Evolutionary conservation across 2,113 vertebrate genomes (phyloP).

Genomic region (Osmerus eperlanus): DNA sequence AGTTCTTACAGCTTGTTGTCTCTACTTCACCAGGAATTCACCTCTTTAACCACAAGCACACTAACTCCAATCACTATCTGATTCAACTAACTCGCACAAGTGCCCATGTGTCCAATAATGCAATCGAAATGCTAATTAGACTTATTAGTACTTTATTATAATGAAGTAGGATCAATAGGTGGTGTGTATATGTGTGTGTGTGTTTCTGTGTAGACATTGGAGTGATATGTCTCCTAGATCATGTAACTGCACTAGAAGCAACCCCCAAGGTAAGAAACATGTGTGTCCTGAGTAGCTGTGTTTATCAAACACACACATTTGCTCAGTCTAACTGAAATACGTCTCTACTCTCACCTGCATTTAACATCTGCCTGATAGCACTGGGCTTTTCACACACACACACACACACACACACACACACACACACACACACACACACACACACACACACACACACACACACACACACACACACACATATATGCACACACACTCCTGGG

Average conservation of each 20-base stretch:
- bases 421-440: not conserved
- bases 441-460: slow-evolving; percentile 11
- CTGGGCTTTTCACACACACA: slow-evolving; percentile 4
- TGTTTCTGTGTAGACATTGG: no score
- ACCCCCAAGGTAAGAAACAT: not conserved
- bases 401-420: slow-evolving; percentile 10
- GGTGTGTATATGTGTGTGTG: no score
- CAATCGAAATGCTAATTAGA: no score
- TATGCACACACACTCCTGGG: not conserved
- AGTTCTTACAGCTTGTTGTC: not conserved
- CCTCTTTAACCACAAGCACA: not conserved
- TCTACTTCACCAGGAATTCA: slow-evolving; percentile 1
- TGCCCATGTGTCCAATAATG: not conserved
- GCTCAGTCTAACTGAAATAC: slow-evolving; percentile 22
- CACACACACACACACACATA: slow-evolving; percentile 1
- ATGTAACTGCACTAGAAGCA: not conserved
- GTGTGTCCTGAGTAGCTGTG: slow-evolving; percentile 3
- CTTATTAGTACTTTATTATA: no score
- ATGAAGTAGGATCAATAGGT: no score
- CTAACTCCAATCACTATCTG: not conserved
- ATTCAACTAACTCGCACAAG: not conserved
- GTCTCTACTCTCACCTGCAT: slow-evolving; percentile 17
- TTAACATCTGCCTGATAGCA: slow-evolving; percentile 27
- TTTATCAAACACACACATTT: slow-evolving; percentile 19
- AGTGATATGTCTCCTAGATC: no score